Conservation (phyloP, 2,888 invertebrate genomes). For the Eulithis testata region DNA sequence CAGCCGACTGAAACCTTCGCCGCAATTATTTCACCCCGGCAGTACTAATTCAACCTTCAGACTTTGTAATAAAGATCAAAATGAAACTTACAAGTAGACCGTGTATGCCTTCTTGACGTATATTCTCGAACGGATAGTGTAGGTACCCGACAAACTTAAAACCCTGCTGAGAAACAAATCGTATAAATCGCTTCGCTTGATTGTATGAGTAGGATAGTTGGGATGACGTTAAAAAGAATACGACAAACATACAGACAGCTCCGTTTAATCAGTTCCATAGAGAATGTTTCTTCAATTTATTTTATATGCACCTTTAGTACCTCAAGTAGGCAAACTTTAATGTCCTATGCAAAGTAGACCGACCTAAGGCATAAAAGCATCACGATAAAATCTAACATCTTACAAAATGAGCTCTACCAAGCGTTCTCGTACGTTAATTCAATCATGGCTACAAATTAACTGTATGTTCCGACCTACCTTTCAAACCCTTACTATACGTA, state of each 20-base stretch:
- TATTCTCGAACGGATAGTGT: conserved; percentile 57
- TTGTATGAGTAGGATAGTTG: conserved; percentile 40
- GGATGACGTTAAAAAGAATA: conserved; percentile 48
- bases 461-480: conserved; percentile 53
- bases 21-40: conserved; percentile 42
- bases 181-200: conserved; percentile 46
- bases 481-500: conserved; percentile 41
- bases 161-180: conserved; percentile 68
- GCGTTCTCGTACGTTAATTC: conserved; percentile 67
- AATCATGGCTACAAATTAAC: conserved; percentile 74
- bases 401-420: conserved; percentile 61
- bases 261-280: background rate
- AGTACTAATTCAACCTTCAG: conserved; percentile 38
- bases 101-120: conserved; percentile 48
- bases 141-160: conserved; percentile 53
- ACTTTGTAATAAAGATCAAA: conserved; percentile 45
- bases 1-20: conserved; percentile 53
- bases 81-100: conserved; percentile 25
- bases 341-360: background rate
- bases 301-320: too few relatives aligned
- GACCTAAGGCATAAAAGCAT: background rate
- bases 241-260: background rate
- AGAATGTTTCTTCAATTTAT: too few relatives aligned
- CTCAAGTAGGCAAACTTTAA: too few relatives aligned
- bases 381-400: conserved; percentile 60